Evolutionary conservation across 92 coral and sea anemone species (phyloP).

Genomic region (Paramuricea clavata): DNA sequence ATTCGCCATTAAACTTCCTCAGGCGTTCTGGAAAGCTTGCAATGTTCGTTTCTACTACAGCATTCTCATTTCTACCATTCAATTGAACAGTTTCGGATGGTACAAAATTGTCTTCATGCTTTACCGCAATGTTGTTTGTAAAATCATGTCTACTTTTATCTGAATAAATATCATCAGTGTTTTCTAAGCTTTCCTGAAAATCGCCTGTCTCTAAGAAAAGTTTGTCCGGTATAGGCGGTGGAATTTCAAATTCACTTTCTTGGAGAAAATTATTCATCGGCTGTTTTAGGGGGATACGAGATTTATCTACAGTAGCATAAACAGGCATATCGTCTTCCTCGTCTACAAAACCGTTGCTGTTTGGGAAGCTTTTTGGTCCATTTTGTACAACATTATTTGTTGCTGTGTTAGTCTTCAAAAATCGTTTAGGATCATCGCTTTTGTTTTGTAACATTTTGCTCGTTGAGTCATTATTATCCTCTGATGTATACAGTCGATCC

Average conservation of each 20-base stretch:
- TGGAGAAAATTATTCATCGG: not conserved
- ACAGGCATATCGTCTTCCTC: not conserved
- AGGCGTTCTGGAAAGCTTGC: conserved; percentile 14
- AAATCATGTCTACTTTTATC: not conserved
- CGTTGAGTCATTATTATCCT: not conserved
- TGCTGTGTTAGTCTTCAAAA: not conserved
- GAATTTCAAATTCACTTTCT: conserved; percentile 25
- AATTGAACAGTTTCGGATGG: not conserved
- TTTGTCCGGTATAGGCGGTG: conserved; percentile 24
- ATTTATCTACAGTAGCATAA: conserved; percentile 27
- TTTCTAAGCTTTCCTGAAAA: not conserved
- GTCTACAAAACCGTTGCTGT: not conserved
- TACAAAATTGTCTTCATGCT: not conserved
- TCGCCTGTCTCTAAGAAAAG: not conserved
- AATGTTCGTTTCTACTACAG: not conserved
- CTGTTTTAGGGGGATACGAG: not conserved
- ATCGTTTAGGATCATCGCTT: not conserved
- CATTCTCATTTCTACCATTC: not conserved
- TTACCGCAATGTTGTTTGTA: not conserved
- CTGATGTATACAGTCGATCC: too few relatives aligned
- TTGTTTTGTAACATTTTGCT: not conserved
- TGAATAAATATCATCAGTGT: not conserved
- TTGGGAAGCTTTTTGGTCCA: not conserved
- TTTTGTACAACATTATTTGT: not conserved
- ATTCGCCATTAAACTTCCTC: not conserved